Evolutionary conservation across 2,888 invertebrate species (phyloP), one percentile per base, ranked within the genome.

Genomic region (Penaeus monodon): DNA sequence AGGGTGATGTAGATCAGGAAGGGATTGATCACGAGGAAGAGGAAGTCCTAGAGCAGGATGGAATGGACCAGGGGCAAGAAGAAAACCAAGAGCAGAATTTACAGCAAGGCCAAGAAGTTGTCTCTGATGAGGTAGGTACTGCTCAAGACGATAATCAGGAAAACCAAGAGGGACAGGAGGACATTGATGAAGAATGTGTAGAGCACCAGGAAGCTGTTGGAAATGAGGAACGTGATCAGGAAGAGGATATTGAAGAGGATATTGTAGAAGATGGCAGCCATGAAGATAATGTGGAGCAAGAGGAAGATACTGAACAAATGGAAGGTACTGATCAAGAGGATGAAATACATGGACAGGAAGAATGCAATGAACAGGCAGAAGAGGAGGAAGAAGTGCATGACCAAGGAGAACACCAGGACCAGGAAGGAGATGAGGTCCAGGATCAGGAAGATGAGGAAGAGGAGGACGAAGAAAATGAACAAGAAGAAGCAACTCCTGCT

Each of bases 361-460:
- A 14, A 64, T 63, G 73, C 24, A 64, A 14, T 27, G 82, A 82
- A 49, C 49, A 82, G 33, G 70, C 24, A 73, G 73, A 33, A 10
- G 64, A 17, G 7, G 29, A 70, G 24, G 44, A 73, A 73, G 70
- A 73, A 27, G 81, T 29, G 68, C n/a, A 57, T 57, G 57, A 57
- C 57, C 57, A 57, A 20, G 57, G 10, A 66, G 65, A 44, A 33
- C 73, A 82, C 10, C 64, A 33, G 3, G 65, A 38, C 6, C 70
- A 68, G 27, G 81, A 81, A 81, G 81, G 49, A 22, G 24, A 22
- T 57, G 29, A 77, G 10, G 29, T 29, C 33, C 33, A 74, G 1
- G 80, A 80, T 8, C 64, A 65, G n/a, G 84, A 76, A n/a, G 79
- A 77, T 27, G 76, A 77, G n/a, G 76, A n/a, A 63, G 78, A 85